Base-by-base conservation (phyloP, 1,140 invertebrate species). In the Macrotrachela quadricornifera region DNA sequence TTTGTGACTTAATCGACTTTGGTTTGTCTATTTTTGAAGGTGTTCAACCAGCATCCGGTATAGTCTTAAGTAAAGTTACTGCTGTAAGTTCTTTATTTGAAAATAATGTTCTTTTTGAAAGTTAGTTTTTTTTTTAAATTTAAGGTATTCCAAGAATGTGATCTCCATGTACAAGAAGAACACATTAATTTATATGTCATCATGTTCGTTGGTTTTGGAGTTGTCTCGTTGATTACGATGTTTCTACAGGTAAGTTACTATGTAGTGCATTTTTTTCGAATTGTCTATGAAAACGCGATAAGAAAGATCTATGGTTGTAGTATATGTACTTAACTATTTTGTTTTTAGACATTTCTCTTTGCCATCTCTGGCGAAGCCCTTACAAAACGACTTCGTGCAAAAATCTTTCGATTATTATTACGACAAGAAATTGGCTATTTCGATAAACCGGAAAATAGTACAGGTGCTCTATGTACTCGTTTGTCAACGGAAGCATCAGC, bases 391-490 rank as follows among this genome's bases (percentile, higher is more conserved):
- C 76, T 86, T 16, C 39, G 54, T 38, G 44, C 54, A 58, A 69
- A 72, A 58, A 85, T 82, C 62, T 69, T 86, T n/a, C 69, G 76
- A 59, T 74, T 81, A 10, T 77, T 86, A 1, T 67, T 91, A 6
- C 74, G 81, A 12, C 86, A 91, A 68, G 84, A 91, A 60, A 83
- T 91, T 61, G 72, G 78, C 37, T 92, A 85, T 85, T 90, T 85
- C 66, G 83, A 85, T n/a, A n/a, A n/a, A n/a, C n/a, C n/a, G n/a
- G n/a, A n/a, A n/a, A n/a, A n/a, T n/a, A n/a, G n/a, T n/a, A n/a
- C n/a, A n/a, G n/a, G n/a, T n/a, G n/a, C n/a, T n/a, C n/a, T n/a
- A n/a, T n/a, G n/a, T n/a, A n/a, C n/a, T n/a, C n/a, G n/a, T n/a
- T n/a, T n/a, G n/a, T n/a, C n/a, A n/a, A n/a, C n/a, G n/a, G n/a